phyloP scores from a whole-genome alignment of 2,888 invertebrate genomes.

The Troides helena region DNA sequence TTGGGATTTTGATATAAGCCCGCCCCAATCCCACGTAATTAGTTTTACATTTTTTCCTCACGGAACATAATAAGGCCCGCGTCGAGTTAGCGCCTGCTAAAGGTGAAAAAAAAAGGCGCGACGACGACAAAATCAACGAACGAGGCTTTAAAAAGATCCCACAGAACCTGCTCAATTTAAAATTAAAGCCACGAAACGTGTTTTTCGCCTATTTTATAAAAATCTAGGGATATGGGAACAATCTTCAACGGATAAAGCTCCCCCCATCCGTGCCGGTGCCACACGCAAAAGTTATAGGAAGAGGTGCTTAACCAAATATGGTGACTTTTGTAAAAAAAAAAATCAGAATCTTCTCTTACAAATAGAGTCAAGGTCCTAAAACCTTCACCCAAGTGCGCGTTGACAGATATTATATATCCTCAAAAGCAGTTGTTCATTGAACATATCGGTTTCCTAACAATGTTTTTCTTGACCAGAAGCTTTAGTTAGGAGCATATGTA shows the following conservation, averaged over 20 bases:
- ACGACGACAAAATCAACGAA: slow-evolving; percentile 58
- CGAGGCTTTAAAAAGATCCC: slow-evolving; percentile 74
- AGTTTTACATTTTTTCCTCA: slow-evolving; percentile 62
- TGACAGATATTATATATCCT: too few relatives aligned
- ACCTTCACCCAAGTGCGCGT: too few relatives aligned
- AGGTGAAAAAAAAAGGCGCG: slow-evolving; percentile 55
- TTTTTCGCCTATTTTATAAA: slow-evolving; percentile 80
- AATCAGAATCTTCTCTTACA: too few relatives aligned
- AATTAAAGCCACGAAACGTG: slow-evolving; percentile 81
- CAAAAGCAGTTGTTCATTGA: too few relatives aligned
- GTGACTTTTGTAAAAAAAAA: too few relatives aligned
- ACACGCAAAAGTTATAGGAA: slow-evolving; percentile 43
- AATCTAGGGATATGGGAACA: slow-evolving; percentile 75
- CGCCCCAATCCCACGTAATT: slow-evolving; percentile 59
- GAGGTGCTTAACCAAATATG: too few relatives aligned
- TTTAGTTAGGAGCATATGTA: too few relatives aligned
- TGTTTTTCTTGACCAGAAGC: too few relatives aligned
- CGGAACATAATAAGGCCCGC: slow-evolving; percentile 62
- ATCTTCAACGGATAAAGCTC: slow-evolving; percentile 72
- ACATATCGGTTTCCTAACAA: too few relatives aligned
- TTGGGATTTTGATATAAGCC: slow-evolving; percentile 38
- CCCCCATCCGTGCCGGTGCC: slow-evolving; percentile 43
- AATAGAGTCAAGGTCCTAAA: too few relatives aligned
- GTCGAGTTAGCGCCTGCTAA: slow-evolving; percentile 51
- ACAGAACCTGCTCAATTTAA: slow-evolving; percentile 79